Base-by-base conservation (phyloP, 2,888 invertebrate species). In the Shargacucullia verbasci region DNA sequence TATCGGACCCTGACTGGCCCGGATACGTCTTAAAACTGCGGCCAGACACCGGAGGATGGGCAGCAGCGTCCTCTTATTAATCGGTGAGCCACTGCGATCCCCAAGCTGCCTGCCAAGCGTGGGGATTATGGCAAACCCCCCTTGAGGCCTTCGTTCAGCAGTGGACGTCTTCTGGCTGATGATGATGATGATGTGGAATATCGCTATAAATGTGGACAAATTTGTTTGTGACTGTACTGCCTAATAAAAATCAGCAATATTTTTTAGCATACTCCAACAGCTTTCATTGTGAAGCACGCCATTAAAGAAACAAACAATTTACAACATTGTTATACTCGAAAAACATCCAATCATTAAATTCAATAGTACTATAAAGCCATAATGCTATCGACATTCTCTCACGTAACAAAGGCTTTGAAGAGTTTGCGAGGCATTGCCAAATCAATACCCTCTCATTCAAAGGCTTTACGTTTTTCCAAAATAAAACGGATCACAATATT, bases 361-460 rank as follows among this genome's bases (percentile, higher is more conserved):
- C 41, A 55, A 54, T 45, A 52, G 37, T 53, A 50, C 13, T 34
- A 59, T 35, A 59, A 53, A 63, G 34, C 49, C 37, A 39, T 72
- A 70, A 73, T 70, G 53, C 65, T 58, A 73, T 77, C 52, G 56
- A 63, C 63, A 65, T 76, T 70, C 52, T 73, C 61, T 71, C 68
- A 69, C 63, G 59, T 67, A 74, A 76, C 78, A 79, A 79, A 73
- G 76, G 65, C 65, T 80, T 78, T 80, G 76, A 80, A 82, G 80
- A 84, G 68, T 78, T 78, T 73, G 70, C 53, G 53, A 76, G 68
- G 79, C 68, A 79, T 78, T 75, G 65, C 57, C 59, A 67, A 82
- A 83, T 81, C 85, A 81, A 83, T 86, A 82, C 73, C 56, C 61
- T 29, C 35, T 20, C 15, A 70, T 63, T 79, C 81, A 82, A 83